phyloP scores from a whole-genome alignment of 1,140 invertebrate species.

The Mizuhopecten yessoensis region DNA sequence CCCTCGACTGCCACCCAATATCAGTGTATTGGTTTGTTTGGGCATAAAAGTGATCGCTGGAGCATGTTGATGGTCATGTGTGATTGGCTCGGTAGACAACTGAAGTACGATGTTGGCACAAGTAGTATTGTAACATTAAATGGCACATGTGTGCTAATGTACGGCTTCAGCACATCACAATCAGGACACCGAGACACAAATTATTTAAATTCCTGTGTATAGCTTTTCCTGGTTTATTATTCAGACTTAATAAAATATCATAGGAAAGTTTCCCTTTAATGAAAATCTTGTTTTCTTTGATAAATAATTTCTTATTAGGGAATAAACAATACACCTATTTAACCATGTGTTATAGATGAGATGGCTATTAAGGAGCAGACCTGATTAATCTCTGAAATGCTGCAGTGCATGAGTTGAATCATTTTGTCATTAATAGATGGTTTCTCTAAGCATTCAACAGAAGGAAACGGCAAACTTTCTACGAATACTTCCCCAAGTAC shows the following conservation, averaged over 20 bases:
- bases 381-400: neutral
- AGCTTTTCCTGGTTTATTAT: neutral
- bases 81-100: neutral
- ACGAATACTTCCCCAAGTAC: neutral
- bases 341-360: neutral
- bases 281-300: neutral
- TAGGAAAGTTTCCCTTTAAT: conserved; percentile 9
- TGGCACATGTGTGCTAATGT: neutral
- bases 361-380: neutral
- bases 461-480: conserved; percentile 5
- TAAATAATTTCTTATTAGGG: neutral
- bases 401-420: neutral
- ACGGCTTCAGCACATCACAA: neutral
- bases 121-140: neutral
- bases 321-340: neutral
- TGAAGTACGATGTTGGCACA: conserved; percentile 25
- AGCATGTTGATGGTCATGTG: neutral
- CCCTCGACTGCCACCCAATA: conserved; percentile 23
- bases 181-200: too few species aligned
- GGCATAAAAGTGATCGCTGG: conserved; percentile 15
- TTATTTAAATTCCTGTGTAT: neutral
- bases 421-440: neutral
- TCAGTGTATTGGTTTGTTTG: conserved; percentile 15
- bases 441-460: neutral
- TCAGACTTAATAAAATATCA: conserved; percentile 32